Evolutionary conservation across 2,888 invertebrate species (phyloP), one percentile per base, ranked within the genome.

Genomic region (Agonopterix heracliana): DNA sequence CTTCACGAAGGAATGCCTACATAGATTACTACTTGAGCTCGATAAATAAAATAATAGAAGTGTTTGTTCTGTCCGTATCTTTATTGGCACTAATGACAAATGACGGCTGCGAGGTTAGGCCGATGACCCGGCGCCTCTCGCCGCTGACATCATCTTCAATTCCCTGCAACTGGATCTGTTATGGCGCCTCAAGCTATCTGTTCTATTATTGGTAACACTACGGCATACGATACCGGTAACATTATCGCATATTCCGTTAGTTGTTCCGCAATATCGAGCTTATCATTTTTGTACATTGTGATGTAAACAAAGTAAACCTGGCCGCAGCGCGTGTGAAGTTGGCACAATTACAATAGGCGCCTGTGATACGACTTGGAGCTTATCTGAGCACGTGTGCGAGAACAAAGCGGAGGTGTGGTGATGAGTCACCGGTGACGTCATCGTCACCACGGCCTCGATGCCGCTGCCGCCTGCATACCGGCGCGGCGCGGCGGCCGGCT

Each of bases 51-150:
- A 47, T 47, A 51, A 47, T 46, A 34, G 50, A 41, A 17, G 35
- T 45, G 51, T 45, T 51, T 51, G 51, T 44, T 43, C 3, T 14
- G n/a, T 17, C 43, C 53, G 50, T 57, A 59, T 59, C 59, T 64
- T 60, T 57, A 61, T 60, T 62, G 59, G 53, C 51, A 49, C 48
- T 51, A 48, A 51, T 51, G 51, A 51, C 43, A 47, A 53, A 50
- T 52, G 60, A 50, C 52, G 49, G 55, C 48, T 51, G 54, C 57
- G 57, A 62, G 61, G 62, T 56, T 54, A 49, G 67, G 64, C 59
- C 68, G 65, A 63, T 59, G 68, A 68, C 68, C 66, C 54, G 51
- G 48, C 56, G 53, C 50, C 50, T 38, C 38, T 34, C 42, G 49
- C 48, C 52, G 56, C 57, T 60, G 61, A 63, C 63, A 57, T 63